Evolutionary conservation across 1,140 invertebrate genomes (phyloP), one percentile per base, ranked within the genome.

Genomic region (Idris sp.): DNA sequence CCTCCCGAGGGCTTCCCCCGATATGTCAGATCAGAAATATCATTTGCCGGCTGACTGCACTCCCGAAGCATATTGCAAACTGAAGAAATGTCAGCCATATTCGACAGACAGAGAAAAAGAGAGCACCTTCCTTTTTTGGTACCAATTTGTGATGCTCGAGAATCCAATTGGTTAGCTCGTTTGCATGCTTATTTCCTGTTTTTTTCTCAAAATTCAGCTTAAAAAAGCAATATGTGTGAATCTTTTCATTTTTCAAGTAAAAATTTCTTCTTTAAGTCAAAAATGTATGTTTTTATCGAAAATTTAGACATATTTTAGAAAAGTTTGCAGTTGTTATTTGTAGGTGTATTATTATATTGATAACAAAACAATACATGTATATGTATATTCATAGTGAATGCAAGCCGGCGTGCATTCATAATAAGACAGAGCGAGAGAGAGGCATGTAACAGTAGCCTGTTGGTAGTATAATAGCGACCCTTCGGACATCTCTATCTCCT

Each of bases 11-110:
- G 28, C 25, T 28, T 16, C 15, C 46, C 9, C 14, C 49, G 28
- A 28, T 15, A 59, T 43, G 62, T 49, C 31, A 61, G 65, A 75
- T 78, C 74, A 72, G 62, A 74, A 78, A 80, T 77, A 62, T 72
- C 59, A 77, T 80, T 80, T 78, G 77, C 64, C 76, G 56, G 15
- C 41, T 59, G 69, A 73, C 65, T 64, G 74, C 68, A 73, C 61
- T 48, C 31, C 9, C 30, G 28, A 67, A 48, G 54, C 46, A 46
- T 49, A 56, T 56, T 41, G 53, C 38, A n/a, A n/a, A n/a, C n/a
- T 54, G 49, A 61, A 41, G 49, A 65, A 68, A 40, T 18, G 16
- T 5, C 43, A 54, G 14, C 18, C 38, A 33, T 51, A 31, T 48
- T 54, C 41, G 33, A 9, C 33, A n/a, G n/a, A n/a, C n/a, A n/a